Evolutionary conservation across 2,113 vertebrate species (phyloP), one percentile per base, ranked within the genome.

Genomic region (Laticauda laticaudata): DNA sequence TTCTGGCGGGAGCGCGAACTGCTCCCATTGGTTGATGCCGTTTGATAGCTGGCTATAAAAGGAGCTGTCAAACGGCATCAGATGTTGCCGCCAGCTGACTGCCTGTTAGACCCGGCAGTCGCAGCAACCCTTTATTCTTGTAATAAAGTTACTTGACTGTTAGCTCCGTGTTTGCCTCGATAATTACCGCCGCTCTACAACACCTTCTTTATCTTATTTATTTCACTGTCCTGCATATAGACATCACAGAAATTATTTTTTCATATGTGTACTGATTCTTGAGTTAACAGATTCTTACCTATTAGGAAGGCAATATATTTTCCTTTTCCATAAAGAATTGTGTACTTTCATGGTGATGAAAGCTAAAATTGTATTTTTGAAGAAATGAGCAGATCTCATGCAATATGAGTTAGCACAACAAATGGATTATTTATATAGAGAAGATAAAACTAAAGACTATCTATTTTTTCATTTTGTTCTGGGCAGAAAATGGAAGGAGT

Each of bases 121-220:
- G 34, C 34, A 1, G 34, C 34, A 39, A 39, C 34, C 34, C 34
- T 39, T 39, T 39, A 39, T 39, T 39, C 34, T 39, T 39, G 34
- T 39, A 39, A 39, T 39, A 39, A 39, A 39, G 34, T 39, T 39
- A 39, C 34, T 39, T 39, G 34, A 39, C 34, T 39, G 34, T 39
- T 39, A 39, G 34, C 34, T 39, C 34, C 34, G 34, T 39, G 34
- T 39, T 39, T 39, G 34, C 34, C 34, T 39, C 34, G 34, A 39
- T 39, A 39, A 39, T 39, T 39, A 39, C 34, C 1, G 34, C 34
- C 34, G 34, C 34, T 39, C 34, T 39, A 39, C 34, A 39, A 39
- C 34, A 39, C 34, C 34, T 39, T 94, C 91, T 94, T 95, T 91
- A 95, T 15, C 43, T 94, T 64, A 97, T 95, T 95, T 92, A 94